Conservation (phyloP, 2,888 invertebrate genomes). For the Drosophila heteroneura region DNA sequence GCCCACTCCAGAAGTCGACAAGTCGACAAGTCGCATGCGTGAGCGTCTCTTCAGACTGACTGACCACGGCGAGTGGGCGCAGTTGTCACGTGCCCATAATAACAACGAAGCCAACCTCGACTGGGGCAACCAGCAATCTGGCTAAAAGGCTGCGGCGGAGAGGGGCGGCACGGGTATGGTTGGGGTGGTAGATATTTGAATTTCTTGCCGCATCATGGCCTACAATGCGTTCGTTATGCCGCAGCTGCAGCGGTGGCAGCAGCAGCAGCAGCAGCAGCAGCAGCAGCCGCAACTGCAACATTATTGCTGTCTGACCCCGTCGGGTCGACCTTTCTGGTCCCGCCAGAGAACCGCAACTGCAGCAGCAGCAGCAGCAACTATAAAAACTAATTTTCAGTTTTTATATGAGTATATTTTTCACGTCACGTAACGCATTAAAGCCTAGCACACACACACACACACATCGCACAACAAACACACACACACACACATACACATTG, state of each 20-base stretch:
- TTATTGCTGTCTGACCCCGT: conserved; percentile 22
- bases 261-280: conserved; percentile 24
- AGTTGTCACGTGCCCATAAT: conserved; percentile 79
- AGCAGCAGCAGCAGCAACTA: conserved; percentile 12
- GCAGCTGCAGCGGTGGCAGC: conserved; percentile 31
- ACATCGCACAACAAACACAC: conserved; percentile 19
- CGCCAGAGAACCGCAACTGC: conserved; percentile 38
- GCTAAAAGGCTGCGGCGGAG: neutral
- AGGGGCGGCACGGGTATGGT: neutral
- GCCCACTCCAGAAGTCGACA: conserved; percentile 15
- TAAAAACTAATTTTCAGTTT: conserved; percentile 70
- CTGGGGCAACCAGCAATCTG: conserved; percentile 11
- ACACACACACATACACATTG: conserved; percentile 6
- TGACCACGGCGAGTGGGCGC: conserved; percentile 66
- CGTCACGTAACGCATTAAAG: conserved; percentile 64
- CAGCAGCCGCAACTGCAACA: conserved; percentile 6
- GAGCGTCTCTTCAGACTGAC: conserved; percentile 46
- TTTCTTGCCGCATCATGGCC: conserved; percentile 72
- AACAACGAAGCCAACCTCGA: conserved; percentile 57
- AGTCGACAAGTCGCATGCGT: conserved; percentile 35
- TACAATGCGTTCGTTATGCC: conserved; percentile 69
- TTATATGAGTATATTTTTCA: conserved; percentile 55
- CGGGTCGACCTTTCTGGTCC: conserved; percentile 54
- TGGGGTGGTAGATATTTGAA: conserved; percentile 39
- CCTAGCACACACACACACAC: conserved; percentile 29